Base-by-base conservation (phyloP, 2,113 vertebrate genomes). In the Toxostoma redivivum region DNA sequence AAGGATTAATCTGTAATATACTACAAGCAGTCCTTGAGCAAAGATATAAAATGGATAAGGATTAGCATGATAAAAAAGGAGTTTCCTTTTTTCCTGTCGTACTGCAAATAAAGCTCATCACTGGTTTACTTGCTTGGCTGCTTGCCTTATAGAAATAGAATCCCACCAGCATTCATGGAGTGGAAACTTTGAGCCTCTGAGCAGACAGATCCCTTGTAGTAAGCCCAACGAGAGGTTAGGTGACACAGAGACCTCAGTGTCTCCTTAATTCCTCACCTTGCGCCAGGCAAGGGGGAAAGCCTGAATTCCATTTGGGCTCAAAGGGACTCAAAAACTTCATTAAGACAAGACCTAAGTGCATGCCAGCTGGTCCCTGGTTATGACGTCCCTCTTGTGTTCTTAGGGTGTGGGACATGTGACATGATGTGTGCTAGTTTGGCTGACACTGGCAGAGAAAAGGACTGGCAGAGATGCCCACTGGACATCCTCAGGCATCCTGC, bases 31-130 rank as follows among this genome's bases (percentile, higher is more conserved):
- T 84, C 38, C 85, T 92, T 80, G 53, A 82, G 74, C 48, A 92
- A 72, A 91, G 69, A 86, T 90, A 61, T 66, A 84, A 94, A 89
- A 88, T 50, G 33, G 81, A 91, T 94, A 77, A 91, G 33, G 72
- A 95, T 90, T 89, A 88, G 21, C 64, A 65, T 7, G 24, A 71
- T 51, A 42, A 93, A 93, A 92, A 92, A 31, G 4, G 8, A 79
- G 3, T n/a, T 61, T 53, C 11, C 47, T 44, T 54, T 83, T 79
- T 42, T 8, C 35, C 57, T 58, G 10, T 50, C 5, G 1, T 74
- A 61, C 22, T 54, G 37, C 48, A 93, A 86, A 92, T 87, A 79
- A 93, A 91, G 11, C 40, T 94, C 44, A 67, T 44, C 0, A 0
- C 30, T 88, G 37, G 20, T 91, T 95, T 92, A 66, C 51, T 35